Evolutionary conservation across 2,113 vertebrate species (phyloP).

Genomic region (Phalacrocorax brasilianus): DNA sequence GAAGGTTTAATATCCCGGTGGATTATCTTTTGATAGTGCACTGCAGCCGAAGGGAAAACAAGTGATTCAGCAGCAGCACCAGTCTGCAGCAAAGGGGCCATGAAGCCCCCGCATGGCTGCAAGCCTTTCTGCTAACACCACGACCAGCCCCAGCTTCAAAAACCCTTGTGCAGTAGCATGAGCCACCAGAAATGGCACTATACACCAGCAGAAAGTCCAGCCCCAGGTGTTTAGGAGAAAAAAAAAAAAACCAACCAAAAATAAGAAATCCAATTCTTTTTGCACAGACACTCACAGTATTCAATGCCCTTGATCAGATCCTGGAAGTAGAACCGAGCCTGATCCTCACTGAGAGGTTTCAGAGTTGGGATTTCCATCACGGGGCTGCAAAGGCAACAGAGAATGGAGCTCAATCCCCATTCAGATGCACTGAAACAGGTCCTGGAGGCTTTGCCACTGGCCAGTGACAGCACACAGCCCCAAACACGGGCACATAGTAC

Average conservation of each 20-base stretch:
- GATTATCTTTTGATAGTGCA: slow-evolving; percentile 99
- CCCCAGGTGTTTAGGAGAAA: neutral
- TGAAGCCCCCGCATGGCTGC: accelerated
- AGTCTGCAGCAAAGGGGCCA: neutral
- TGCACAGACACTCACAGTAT: slow-evolving; percentile 82
- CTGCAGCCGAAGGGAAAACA: slow-evolving; percentile 58
- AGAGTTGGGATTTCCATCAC: slow-evolving; percentile 97
- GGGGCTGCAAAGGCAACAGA: slow-evolving; percentile 73
- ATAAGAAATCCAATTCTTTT: neutral
- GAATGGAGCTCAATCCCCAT: accelerated
- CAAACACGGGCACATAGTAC: neutral
- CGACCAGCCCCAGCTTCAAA: neutral
- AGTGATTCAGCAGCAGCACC: neutral
- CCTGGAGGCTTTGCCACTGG: accelerated
- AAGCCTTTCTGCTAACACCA: neutral
- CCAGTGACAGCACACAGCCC: neutral
- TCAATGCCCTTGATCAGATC: slow-evolving; percentile 97
- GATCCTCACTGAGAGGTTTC: slow-evolving; percentile 91
- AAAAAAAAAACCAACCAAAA: neutral
- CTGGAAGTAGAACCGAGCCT: slow-evolving; percentile 96
- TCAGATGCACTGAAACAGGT: neutral
- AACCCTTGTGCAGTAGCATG: neutral
- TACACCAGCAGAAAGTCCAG: neutral
- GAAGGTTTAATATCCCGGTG: slow-evolving; percentile 97
- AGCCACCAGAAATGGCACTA: accelerated